phyloP scores from a whole-genome alignment of 2,888 invertebrate species.

The Incurvaria masculella region DNA sequence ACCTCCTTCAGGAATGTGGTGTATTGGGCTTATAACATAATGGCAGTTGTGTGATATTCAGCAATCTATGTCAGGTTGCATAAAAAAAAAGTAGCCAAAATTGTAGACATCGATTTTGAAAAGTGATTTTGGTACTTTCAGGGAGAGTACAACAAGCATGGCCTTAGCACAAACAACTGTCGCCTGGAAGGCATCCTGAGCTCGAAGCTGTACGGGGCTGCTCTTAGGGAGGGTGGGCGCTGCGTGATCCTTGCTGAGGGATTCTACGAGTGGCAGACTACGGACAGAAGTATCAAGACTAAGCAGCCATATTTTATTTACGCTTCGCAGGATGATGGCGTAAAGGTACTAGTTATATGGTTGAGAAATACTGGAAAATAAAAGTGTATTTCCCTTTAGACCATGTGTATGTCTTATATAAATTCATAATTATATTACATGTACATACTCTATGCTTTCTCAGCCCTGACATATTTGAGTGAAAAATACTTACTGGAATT shows the following conservation, averaged over 20 bases:
- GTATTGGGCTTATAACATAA: no score
- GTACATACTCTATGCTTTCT: no score
- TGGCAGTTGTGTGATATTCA: no score
- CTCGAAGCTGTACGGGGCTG: slow-evolving; percentile 67
- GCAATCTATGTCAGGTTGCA: no score
- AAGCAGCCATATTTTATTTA: slow-evolving; percentile 78
- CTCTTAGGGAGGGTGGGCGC: slow-evolving; percentile 66
- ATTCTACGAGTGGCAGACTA: slow-evolving; percentile 79
- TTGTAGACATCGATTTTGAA: no score
- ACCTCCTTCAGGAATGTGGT: no score
- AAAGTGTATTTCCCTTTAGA: background rate
- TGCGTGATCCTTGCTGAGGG: slow-evolving; percentile 80
- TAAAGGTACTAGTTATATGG: slow-evolving; percentile 32
- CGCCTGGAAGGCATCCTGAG: slow-evolving; percentile 65
- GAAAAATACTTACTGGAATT: no score
- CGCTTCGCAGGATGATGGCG: slow-evolving; percentile 53
- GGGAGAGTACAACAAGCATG: slow-evolving; percentile 63
- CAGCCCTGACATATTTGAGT: no score
- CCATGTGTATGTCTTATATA: slow-evolving; percentile 4
- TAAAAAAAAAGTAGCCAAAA: no score
- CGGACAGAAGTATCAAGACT: slow-evolving; percentile 43
- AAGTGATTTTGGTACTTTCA: slow-evolving; percentile 22
- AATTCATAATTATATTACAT: no score
- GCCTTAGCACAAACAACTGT: slow-evolving; percentile 74
- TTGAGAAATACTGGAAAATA: slow-evolving; percentile 1